Percentiles rank a stretch among this genome's conserved stretches.
These are phyloP conservation scores for Falco peregrinus DNA, from an alignment of 2,797 vertebrate species.

Conservation along the genomic window DNA sequence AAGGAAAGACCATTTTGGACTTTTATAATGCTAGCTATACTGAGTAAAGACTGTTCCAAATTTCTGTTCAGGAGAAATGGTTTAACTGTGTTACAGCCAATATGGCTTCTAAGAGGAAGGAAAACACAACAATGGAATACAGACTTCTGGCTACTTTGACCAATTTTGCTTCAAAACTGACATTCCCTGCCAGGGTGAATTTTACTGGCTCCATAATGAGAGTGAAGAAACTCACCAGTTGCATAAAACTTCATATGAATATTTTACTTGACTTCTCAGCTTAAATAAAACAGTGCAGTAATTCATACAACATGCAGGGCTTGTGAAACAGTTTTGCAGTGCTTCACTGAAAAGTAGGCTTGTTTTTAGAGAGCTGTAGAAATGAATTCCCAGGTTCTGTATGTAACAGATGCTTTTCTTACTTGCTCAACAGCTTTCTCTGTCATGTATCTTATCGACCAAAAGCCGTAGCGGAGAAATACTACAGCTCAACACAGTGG, in stretches of 20 bases:
- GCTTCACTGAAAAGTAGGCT: not conserved
- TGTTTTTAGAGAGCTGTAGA: slow-evolving; percentile 4
- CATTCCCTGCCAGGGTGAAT: not conserved
- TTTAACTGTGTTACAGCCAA: not conserved
- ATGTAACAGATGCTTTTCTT: not conserved
- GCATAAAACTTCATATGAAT: slow-evolving; percentile 14
- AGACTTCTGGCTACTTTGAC: slow-evolving; percentile 28
- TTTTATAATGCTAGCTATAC: not conserved
- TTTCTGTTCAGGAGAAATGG: not conserved
- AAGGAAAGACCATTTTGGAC: not conserved
- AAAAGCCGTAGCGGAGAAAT: not conserved
- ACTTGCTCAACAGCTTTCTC: not conserved
- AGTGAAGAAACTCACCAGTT: slow-evolving; percentile 12
- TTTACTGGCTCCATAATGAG: slow-evolving; percentile 3
- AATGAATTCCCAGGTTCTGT: not conserved
- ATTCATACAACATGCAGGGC: not conserved
- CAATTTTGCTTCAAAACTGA: slow-evolving; percentile 17
- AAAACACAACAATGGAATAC: slow-evolving; percentile 27
- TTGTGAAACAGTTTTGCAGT: not conserved
- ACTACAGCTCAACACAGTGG: not conserved
- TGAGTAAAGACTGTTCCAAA: not conserved
- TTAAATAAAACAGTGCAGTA: slow-evolving; percentile 19
- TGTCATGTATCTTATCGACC: not conserved
- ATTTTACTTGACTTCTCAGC: slow-evolving; percentile 30
- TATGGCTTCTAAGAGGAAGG: not conserved